Conservation (phyloP, 2,797 vertebrate genomes). For the Malacoraja senta region DNA sequence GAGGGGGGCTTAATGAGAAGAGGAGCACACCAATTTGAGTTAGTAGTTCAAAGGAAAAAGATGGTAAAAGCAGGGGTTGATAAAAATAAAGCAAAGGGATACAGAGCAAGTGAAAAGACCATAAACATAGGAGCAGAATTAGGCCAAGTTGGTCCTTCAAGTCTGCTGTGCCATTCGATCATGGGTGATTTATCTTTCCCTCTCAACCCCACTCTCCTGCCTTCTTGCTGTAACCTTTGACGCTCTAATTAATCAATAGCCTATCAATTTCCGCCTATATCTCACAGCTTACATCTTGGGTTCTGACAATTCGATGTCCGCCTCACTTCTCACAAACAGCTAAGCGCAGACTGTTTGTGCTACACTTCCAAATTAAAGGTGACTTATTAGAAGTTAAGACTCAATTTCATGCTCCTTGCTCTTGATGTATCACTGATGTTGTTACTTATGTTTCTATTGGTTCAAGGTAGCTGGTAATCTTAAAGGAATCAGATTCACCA, state of each 20-base stretch:
- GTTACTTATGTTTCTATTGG: constrained; percentile 20
- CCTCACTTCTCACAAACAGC: not conserved
- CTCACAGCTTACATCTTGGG: not conserved
- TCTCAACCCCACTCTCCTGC: too few species aligned
- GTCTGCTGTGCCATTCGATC: too few species aligned
- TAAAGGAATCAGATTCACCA: constrained; percentile 15
- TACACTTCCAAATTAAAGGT: constrained; percentile 30
- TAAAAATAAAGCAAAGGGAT: not conserved
- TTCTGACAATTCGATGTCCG: not conserved
- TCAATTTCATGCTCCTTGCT: constrained; percentile 36
- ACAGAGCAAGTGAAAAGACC: not conserved
- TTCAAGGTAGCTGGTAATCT: too few species aligned
- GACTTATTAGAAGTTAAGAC: constrained; percentile 30
- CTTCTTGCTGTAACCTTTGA: too few species aligned
- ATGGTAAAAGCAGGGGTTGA: not conserved
- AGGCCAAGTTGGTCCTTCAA: too few species aligned
- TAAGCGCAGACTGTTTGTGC: not conserved
- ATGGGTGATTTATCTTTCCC: too few species aligned
- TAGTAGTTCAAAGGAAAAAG: not conserved
- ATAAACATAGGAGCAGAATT: too few species aligned
- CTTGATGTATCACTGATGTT: constrained; percentile 12
- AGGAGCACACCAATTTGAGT: too few species aligned
- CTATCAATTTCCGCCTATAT: not conserved
- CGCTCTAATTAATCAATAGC: too few species aligned
- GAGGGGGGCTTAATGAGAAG: too few species aligned